Conservation (phyloP, 2,113 vertebrate genomes). For the Salvelinus namaycush region DNA sequence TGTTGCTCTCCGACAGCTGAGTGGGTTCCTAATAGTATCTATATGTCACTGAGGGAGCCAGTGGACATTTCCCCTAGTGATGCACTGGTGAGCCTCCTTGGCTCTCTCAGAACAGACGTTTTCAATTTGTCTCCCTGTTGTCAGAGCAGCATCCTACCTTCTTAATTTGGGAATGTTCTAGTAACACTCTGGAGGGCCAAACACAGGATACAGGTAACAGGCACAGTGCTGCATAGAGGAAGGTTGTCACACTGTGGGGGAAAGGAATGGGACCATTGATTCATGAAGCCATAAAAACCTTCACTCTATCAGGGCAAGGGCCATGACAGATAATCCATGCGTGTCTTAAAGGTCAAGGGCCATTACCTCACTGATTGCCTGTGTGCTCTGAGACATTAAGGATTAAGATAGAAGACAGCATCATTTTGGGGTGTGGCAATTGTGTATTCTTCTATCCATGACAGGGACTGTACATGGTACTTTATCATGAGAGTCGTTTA, state of each 20-base stretch:
- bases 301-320: constrained; percentile 9
- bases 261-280: constrained; percentile 38
- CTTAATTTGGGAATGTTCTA: no score
- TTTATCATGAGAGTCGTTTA: background rate
- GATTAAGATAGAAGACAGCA: no score
- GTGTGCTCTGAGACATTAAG: background rate
- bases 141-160: background rate
- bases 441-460: no score
- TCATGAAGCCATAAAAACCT: constrained; percentile 43
- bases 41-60: constrained; percentile 1
- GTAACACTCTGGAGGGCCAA: background rate
- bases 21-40: constrained; percentile 21
- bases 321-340: constrained; percentile 57
- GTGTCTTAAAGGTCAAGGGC: background rate
- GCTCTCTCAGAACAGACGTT: constrained; percentile 14
- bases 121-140: constrained; percentile 39
- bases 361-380: constrained; percentile 13
- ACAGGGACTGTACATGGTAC: background rate
- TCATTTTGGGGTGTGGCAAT: no score
- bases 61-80: background rate
- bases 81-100: background rate
- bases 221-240: background rate
- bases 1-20: constrained; percentile 12
- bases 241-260: background rate
- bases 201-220: constrained; percentile 26